Evolutionary conservation across 2,113 vertebrate species (phyloP).

Genomic region (Chamaea fasciata): DNA sequence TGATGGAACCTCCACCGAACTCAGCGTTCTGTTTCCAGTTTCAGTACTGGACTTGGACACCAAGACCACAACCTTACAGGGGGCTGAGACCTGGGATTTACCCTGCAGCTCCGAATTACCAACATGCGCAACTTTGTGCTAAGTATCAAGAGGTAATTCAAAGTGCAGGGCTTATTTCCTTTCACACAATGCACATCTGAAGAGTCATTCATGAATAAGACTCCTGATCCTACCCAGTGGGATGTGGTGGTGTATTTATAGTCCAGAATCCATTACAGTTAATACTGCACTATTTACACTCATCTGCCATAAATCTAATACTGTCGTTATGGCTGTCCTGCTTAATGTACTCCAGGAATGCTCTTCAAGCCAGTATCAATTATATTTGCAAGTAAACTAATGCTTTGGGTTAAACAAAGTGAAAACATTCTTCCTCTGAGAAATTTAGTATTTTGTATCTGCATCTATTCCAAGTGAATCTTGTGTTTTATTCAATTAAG

Average conservation of each 20-base stretch:
- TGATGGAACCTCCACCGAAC: neutral
- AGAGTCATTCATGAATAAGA: neutral
- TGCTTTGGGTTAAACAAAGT: slow-evolving; percentile 26
- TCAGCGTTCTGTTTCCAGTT: neutral
- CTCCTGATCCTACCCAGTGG: neutral
- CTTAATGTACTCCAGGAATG: slow-evolving; percentile 30
- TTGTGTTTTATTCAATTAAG: slow-evolving; percentile 41
- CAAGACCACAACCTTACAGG: neutral
- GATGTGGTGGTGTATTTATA: neutral
- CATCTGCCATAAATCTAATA: slow-evolving; percentile 22
- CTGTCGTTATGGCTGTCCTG: neutral
- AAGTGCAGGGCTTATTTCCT: neutral
- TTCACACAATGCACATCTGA: neutral
- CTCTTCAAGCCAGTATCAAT: slow-evolving; percentile 27
- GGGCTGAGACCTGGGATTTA: neutral
- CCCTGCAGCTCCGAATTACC: neutral
- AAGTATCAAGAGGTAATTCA: neutral
- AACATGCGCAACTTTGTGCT: neutral
- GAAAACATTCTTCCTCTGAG: slow-evolving; percentile 35
- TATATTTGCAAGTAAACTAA: slow-evolving; percentile 35
- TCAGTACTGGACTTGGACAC: neutral
- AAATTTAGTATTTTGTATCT: slow-evolving; percentile 16
- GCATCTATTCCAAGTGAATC: neutral
- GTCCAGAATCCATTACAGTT: slow-evolving; percentile 3
- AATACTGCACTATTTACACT: neutral